A percentile compares a stretch with the other conserved stretches of the same genome.
Conservation (phyloP, 2,888 invertebrate species). For the Ochlodes sylvanus region DNA sequence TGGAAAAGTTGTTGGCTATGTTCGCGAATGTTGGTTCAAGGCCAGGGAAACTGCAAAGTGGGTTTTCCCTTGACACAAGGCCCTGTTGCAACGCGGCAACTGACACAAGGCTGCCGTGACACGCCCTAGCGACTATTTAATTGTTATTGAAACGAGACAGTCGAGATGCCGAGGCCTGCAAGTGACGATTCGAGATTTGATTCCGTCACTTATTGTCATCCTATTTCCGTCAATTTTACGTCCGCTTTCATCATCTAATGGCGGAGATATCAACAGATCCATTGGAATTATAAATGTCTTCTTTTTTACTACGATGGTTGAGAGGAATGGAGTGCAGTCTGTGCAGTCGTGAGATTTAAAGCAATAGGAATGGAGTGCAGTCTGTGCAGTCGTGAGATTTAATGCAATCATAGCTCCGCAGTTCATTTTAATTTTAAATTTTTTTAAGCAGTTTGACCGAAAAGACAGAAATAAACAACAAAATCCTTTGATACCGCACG, state of each 20-base stretch:
- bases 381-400: no score
- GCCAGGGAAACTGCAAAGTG: constrained; percentile 82
- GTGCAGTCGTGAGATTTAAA: no score
- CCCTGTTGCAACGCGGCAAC: constrained; percentile 81
- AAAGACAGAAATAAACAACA: no score
- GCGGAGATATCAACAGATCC: constrained; percentile 5
- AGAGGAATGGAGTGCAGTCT: neutral
- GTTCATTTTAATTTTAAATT: no score
- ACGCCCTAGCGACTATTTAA: constrained; percentile 83
- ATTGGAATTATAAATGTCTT: constrained; percentile 19
- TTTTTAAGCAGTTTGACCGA: no score
- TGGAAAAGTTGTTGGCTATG: constrained; percentile 52
- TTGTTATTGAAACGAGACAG: constrained; percentile 78
- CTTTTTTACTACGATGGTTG: neutral
- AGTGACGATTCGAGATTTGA: constrained; percentile 25
- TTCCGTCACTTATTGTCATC: constrained; percentile 7
- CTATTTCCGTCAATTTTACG: constrained; percentile 39
- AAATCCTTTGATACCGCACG: no score
- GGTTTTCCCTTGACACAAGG: constrained; percentile 83
- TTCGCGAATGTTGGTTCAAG: constrained; percentile 60
- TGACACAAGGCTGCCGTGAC: constrained; percentile 80
- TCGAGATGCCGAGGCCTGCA: constrained; percentile 19
- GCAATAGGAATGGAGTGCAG: neutral
- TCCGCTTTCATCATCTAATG: constrained; percentile 14
- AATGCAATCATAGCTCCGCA: no score